These are phyloP conservation scores for Drosophila peninsularis DNA, from an alignment of 2,888 invertebrate species.

Conservation along the genomic window DNA sequence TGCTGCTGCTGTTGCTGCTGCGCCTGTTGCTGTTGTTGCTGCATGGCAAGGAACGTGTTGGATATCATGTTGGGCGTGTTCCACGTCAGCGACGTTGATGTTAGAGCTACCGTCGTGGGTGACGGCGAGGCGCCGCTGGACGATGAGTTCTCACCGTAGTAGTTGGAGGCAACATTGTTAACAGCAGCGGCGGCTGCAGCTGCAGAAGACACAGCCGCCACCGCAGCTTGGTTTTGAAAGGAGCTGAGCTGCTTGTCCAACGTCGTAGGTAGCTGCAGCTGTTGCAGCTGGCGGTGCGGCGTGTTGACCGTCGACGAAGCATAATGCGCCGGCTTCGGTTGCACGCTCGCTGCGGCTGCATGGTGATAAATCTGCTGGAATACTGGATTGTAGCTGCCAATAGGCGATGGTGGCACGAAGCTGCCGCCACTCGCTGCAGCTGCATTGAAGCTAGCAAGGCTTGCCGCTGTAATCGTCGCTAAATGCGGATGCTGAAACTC, in stretches of 20 bases:
- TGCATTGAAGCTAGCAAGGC: conserved; percentile 87
- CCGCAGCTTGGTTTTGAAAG: conserved; percentile 83
- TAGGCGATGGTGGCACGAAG: conserved; percentile 90
- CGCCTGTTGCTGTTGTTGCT: conserved; percentile 81
- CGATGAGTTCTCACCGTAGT: conserved; percentile 84
- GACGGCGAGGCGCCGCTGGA: conserved; percentile 84
- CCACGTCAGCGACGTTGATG: conserved; percentile 88
- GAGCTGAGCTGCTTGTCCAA: conserved; percentile 82
- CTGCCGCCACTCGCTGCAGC: conserved; percentile 82
- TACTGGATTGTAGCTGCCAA: conserved; percentile 91
- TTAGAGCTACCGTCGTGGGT: conserved; percentile 83
- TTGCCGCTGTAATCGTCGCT: conserved; percentile 86
- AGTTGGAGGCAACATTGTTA: conserved; percentile 82
- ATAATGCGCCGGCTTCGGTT: conserved; percentile 90
- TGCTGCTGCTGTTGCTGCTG: conserved; percentile 76
- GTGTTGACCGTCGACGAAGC: conserved; percentile 86
- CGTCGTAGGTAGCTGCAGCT: conserved; percentile 87
- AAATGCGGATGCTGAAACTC: conserved; percentile 90
- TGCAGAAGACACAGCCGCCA: conserved; percentile 76
- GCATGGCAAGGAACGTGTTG: conserved; percentile 83
- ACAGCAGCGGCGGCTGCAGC: conserved; percentile 82
- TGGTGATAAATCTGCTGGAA: conserved; percentile 93
- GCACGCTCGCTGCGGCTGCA: conserved; percentile 86
- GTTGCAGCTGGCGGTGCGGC: conserved; percentile 89
- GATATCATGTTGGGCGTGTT: conserved; percentile 86